Evolutionary conservation across 2,797 vertebrate genomes (phyloP).

Genomic region (Enteromius viviparus): DNA sequence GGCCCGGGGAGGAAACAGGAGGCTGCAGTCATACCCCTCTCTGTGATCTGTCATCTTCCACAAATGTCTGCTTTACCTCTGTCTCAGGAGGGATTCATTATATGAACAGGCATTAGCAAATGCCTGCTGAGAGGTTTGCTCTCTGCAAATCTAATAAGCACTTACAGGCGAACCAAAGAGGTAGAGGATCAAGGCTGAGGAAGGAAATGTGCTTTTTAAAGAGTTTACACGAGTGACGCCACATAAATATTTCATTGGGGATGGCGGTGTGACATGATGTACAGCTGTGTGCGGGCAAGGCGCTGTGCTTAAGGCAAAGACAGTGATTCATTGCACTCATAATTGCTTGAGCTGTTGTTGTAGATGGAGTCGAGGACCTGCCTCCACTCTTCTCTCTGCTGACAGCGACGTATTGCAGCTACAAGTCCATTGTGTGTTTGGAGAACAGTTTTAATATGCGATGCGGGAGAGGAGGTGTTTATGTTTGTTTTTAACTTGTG

Average conservation of each 20-base stretch:
- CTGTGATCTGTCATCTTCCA: conserved; percentile 50
- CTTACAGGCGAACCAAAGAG: conserved; percentile 46
- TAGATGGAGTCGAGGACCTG: conserved; percentile 23
- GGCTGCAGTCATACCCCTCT: conserved; percentile 40
- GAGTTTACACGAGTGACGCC: conserved; percentile 49
- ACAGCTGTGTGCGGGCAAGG: conserved; percentile 39
- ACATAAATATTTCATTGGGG: conserved; percentile 59
- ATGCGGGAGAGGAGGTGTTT: background rate
- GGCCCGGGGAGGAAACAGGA: conserved; percentile 35
- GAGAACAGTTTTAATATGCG: background rate
- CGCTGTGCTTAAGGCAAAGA: conserved; percentile 49
- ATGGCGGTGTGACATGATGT: conserved; percentile 54
- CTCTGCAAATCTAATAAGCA: conserved; percentile 53
- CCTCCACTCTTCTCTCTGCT: conserved; percentile 7
- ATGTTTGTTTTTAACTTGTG: conserved; percentile 1
- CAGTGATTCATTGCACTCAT: conserved; percentile 52
- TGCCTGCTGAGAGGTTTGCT: conserved; percentile 48
- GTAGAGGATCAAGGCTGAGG: conserved; percentile 25
- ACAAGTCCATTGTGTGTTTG: background rate
- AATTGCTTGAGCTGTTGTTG: conserved; percentile 53
- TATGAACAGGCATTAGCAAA: conserved; percentile 56
- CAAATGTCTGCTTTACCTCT: conserved; percentile 53
- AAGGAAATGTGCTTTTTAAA: conserved; percentile 57
- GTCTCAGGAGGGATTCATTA: conserved; percentile 55
- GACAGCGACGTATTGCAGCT: conserved; percentile 38